phyloP scores from a whole-genome alignment of 2,888 invertebrate genomes.

The Thalpophila matura region DNA sequence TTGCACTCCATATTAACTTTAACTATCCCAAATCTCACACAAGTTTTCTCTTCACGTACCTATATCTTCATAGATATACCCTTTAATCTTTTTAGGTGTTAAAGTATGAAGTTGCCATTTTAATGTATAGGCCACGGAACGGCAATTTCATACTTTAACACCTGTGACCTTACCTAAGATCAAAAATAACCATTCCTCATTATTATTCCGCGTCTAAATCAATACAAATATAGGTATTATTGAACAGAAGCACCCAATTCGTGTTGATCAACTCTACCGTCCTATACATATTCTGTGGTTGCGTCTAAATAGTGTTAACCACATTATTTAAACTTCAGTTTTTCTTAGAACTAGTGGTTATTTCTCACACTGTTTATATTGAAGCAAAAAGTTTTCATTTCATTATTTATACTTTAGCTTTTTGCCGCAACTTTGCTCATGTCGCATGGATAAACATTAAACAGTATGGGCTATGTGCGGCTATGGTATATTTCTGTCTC shows the following conservation, averaged over 20 bases:
- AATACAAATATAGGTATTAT: conserved; percentile 22
- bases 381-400: background rate
- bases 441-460: too few relatives aligned
- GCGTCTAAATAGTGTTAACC: background rate
- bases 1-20: too few relatives aligned
- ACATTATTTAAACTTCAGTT: background rate
- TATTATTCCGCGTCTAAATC: background rate
- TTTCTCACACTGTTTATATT: background rate
- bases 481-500: background rate
- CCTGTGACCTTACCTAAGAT: too few relatives aligned
- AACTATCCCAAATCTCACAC: too few relatives aligned
- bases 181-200: too few relatives aligned
- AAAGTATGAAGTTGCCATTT: too few relatives aligned
- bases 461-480: too few relatives aligned
- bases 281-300: conserved; percentile 1
- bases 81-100: too few relatives aligned
- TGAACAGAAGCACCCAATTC: background rate
- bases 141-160: too few relatives aligned
- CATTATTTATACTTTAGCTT: background rate
- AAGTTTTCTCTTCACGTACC: too few relatives aligned
- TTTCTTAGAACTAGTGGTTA: background rate
- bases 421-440: background rate
- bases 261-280: background rate
- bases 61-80: too few relatives aligned
- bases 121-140: too few relatives aligned